A percentile compares a stretch with the other conserved stretches of the same genome.
Evolutionary conservation across 2,888 invertebrate genomes (phyloP).

Genomic region (Drosophila peninsularis): DNA sequence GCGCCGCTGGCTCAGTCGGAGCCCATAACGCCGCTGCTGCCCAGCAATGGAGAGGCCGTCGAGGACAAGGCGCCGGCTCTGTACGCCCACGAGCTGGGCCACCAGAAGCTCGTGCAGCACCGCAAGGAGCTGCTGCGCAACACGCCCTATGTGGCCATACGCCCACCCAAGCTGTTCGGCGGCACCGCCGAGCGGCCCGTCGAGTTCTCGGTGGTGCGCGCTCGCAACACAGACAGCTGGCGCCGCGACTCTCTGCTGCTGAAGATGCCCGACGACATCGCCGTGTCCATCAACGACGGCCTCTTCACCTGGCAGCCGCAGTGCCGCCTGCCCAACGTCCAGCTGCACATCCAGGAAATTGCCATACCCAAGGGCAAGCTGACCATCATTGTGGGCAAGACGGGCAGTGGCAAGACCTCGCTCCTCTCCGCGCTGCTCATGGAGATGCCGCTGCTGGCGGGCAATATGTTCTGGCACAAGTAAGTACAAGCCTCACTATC

Average conservation of each 20-base stretch:
- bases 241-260: conserved; percentile 81
- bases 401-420: conserved; percentile 93
- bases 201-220: conserved; percentile 66
- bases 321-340: conserved; percentile 54
- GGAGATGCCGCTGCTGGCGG: conserved; percentile 90
- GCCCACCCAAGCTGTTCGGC: conserved; percentile 66
- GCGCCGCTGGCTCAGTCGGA: conserved; percentile 76
- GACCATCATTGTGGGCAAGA: conserved; percentile 91
- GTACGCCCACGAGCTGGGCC: conserved; percentile 53
- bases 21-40: conserved; percentile 72
- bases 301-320: conserved; percentile 75
- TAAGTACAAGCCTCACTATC: conserved; percentile 81
- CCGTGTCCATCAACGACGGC: conserved; percentile 82
- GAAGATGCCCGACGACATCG: conserved; percentile 83
- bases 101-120: conserved; percentile 68
- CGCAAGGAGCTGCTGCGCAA: conserved; percentile 77
- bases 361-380: conserved; percentile 86
- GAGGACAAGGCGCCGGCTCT: conserved; percentile 35
- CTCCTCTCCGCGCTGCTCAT: conserved; percentile 91
- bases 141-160: conserved; percentile 80
- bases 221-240: conserved; percentile 73
- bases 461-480: conserved; percentile 88
- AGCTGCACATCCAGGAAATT: conserved; percentile 77
- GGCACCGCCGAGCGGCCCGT: conserved; percentile 45
- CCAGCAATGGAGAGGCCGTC: conserved; percentile 34